Base-by-base conservation (phyloP, 2,113 vertebrate genomes). In the Elanus axillaris region DNA sequence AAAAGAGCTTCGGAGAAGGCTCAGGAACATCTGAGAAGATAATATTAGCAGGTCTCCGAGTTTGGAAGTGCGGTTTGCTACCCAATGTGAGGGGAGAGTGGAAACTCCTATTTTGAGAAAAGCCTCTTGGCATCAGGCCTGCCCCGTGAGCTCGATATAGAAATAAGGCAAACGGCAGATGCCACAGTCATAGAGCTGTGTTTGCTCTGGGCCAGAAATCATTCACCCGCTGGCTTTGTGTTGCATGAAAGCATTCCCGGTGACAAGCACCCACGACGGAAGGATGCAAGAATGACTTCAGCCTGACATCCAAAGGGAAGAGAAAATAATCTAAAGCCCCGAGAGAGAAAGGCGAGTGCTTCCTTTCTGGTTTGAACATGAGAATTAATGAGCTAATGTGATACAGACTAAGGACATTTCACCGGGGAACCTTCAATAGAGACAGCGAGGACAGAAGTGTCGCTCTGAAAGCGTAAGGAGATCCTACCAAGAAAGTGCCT, bases 31-130 rank as follows among this genome's bases (percentile, higher is more conserved):
- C 75, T 66, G 60, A 93, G 88, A 42, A 72, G 71, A 63, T 16
- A 63, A 80, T 47, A 87, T 79, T 75, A 87, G 86, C 73, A 45
- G 0, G 12, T 67, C 19, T 90, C 93, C 68, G 77, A 56, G 81
- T 92, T 71, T 90, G 90, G 95, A 87, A 96, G 81, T 47, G 89
- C 52, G 67, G 42, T 75, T 86, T 67, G 47, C 69, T 73, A 8
- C 74, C 82, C 78, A 42, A 13, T 25, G 42, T 42, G 48, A 48
- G 5, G 16, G 69, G n/a, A 91, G 71, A 86, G 72, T 82, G 80
- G 76, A 91, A 95, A 83, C 43, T 91, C 90, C 87, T 86, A 32
- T 86, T 91, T 73, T 93, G 80, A 79, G 94, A 45, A 53, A 89
- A 79, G 42, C 43, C 87, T 66, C 73, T 50, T 92, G 71, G 78